These are phyloP conservation scores for Pomatorhinus ruficollis DNA, from an alignment of 2,113 vertebrate genomes.

Conservation along the genomic window DNA sequence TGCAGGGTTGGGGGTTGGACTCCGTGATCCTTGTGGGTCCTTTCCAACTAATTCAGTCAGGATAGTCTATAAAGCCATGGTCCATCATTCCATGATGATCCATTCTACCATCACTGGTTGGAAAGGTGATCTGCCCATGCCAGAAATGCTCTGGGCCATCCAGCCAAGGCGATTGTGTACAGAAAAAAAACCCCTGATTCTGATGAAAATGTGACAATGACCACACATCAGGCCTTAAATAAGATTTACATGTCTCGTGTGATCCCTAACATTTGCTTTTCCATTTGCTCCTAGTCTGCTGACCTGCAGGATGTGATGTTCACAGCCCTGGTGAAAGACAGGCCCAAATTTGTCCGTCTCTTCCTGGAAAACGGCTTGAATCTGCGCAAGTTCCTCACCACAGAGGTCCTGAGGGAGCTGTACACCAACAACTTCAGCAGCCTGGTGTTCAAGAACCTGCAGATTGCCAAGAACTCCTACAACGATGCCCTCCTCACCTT, in stretches of 20 bases:
- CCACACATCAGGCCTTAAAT: not conserved
- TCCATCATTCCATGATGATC: not conserved
- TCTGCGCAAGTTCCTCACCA: constrained; percentile 85
- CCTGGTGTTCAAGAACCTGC: constrained; percentile 83
- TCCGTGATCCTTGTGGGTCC: not conserved
- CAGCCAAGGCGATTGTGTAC: not conserved
- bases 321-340: constrained; percentile 88
- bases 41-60: not conserved
- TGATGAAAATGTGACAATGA: not conserved
- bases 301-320: constrained; percentile 93
- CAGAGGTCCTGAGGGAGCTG: constrained; percentile 83
- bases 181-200: not conserved
- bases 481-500: constrained; percentile 79
- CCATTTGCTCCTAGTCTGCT: constrained; percentile 75
- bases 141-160: not conserved
- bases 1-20: not conserved
- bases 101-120: not conserved
- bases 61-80: not conserved
- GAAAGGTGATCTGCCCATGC: not conserved
- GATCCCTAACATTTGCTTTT: not conserved
- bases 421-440: constrained; percentile 84
- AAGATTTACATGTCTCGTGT: rapidly evolving
- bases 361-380: constrained; percentile 91
- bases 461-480: constrained; percentile 83
- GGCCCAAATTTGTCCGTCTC: constrained; percentile 90